Evolutionary conservation across 2,797 vertebrate species (phyloP).

Genomic region (Lepidocolaptes lacrymiger): DNA sequence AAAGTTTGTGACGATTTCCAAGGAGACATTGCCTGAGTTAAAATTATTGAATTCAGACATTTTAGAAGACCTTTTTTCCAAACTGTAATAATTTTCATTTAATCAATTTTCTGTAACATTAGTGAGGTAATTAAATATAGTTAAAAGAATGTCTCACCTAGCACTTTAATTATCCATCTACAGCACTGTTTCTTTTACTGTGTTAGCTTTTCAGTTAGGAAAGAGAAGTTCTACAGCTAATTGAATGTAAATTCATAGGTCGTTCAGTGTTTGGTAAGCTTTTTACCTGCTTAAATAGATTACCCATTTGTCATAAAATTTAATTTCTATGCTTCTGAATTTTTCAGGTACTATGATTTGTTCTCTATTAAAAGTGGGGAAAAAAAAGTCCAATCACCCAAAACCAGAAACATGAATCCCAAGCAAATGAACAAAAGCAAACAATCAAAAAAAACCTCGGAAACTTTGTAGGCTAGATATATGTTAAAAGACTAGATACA

Average conservation of each 20-base stretch:
- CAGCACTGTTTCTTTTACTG: neutral
- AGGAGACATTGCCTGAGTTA: neutral
- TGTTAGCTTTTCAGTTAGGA: neutral
- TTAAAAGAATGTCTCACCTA: neutral
- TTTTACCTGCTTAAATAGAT: neutral
- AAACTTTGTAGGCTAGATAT: neutral
- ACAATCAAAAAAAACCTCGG: fast-evolving
- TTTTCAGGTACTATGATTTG: neutral
- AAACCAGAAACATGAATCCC: no score
- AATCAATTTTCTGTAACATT: neutral
- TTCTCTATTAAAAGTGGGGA: neutral
- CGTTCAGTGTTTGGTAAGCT: neutral
- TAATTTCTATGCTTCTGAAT: neutral
- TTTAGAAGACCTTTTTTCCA: neutral
- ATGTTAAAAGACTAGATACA: neutral
- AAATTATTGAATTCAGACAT: neutral
- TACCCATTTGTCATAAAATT: neutral
- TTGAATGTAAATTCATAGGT: neutral
- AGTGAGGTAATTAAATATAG: neutral
- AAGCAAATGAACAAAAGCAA: neutral
- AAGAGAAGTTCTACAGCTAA: neutral
- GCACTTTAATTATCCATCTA: neutral
- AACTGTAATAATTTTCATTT: neutral
- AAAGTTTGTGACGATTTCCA: neutral
- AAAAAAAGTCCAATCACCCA: neutral